A percentile compares a stretch with the other conserved stretches of the same genome.
Conservation (phyloP, 2,797 vertebrate species). For the Apogon hyalosoma region DNA sequence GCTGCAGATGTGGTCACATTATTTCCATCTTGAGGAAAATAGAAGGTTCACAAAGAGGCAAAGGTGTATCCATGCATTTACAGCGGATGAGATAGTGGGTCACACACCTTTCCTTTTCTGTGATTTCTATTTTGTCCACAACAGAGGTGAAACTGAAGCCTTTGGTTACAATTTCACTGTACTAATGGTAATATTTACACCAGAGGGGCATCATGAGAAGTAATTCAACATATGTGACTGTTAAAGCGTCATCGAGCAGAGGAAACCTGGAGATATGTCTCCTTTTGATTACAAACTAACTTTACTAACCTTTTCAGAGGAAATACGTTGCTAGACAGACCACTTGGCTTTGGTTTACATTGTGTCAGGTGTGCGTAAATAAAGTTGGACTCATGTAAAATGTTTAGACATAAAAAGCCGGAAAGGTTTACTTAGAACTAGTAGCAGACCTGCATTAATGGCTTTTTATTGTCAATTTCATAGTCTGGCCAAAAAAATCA, state of each 20-base stretch:
- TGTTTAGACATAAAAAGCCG: slow-evolving; percentile 39
- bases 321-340: slow-evolving; percentile 12
- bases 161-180: slow-evolving; percentile 5
- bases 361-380: slow-evolving; percentile 25
- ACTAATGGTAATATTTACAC: slow-evolving; percentile 5
- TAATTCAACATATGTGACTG: slow-evolving; percentile 7
- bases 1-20: slow-evolving; percentile 7
- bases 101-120: neutral
- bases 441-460: slow-evolving; percentile 14
- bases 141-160: slow-evolving; percentile 6
- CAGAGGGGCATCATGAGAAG: slow-evolving; percentile 11
- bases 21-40: neutral
- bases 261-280: neutral
- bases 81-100: neutral
- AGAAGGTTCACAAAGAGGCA: neutral
- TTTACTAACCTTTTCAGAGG: slow-evolving; percentile 21
- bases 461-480: slow-evolving; percentile 24
- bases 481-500: slow-evolving; percentile 8
- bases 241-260: neutral
- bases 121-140: slow-evolving; percentile 14
- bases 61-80: slow-evolving; percentile 9
- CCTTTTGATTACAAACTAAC: slow-evolving; percentile 27
- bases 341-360: slow-evolving; percentile 24
- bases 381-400: slow-evolving; percentile 31
- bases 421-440: slow-evolving; percentile 25